Evolutionary conservation across 2,888 invertebrate genomes (phyloP).

Genomic region (Epinotia bilunana): DNA sequence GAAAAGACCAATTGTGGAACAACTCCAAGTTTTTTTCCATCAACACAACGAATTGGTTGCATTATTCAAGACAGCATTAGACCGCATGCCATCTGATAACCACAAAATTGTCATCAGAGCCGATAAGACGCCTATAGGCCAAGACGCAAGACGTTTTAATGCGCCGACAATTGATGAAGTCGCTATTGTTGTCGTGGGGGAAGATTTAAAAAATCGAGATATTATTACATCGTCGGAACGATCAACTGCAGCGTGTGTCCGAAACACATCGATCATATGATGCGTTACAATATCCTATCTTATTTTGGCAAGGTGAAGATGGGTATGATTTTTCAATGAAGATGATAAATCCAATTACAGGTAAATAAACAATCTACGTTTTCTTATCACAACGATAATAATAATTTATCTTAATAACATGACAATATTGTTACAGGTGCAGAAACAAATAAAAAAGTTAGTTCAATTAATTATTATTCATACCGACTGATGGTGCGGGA

Average conservation of each 20-base stretch:
- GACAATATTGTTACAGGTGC: too few relatives aligned
- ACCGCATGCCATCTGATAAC: constrained; percentile 53
- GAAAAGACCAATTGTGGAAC: constrained; percentile 52
- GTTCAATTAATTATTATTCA: too few relatives aligned
- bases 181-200: constrained; percentile 52
- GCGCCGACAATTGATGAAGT: constrained; percentile 53
- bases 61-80: constrained; percentile 50
- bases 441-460: too few relatives aligned
- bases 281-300: constrained; percentile 45
- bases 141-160: constrained; percentile 44
- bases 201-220: constrained; percentile 46
- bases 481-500: too few relatives aligned
- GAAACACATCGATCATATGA: constrained; percentile 5
- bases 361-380: not conserved
- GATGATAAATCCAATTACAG: constrained; percentile 33
- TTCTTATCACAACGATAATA: too few relatives aligned
- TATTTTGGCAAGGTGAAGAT: constrained; percentile 54
- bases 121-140: constrained; percentile 42
- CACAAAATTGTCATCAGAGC: constrained; percentile 48
- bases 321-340: constrained; percentile 51
- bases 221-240: constrained; percentile 31
- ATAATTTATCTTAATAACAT: too few relatives aligned
- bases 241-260: not conserved
- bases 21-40: constrained; percentile 52
- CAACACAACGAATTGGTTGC: constrained; percentile 50